Base-by-base conservation (phyloP, 1,140 invertebrate species). In the Platorchestia sp. region DNA sequence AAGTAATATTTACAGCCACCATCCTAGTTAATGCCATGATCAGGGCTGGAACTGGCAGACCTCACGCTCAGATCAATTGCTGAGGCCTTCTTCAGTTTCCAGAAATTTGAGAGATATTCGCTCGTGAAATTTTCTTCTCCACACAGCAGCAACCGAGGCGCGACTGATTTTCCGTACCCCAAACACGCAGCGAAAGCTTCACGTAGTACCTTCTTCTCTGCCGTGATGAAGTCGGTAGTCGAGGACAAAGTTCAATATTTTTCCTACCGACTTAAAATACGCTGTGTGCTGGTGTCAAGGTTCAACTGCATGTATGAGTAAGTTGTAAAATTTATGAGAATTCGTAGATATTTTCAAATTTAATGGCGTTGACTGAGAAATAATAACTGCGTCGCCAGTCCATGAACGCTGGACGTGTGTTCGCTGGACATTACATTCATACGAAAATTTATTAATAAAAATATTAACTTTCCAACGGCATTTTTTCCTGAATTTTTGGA, bases 21-120 rank as follows among this genome's bases (percentile, higher is more conserved):
- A 75, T 75, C 10, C 14, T 75, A 75, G 14, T 75, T 75, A 36
- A 75, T 75, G 59, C 59, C 1, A 10, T 75, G 59, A 75, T 75
- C 59, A 22, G 59, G 36, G 59, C 59, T 75, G 59, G 59, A 75
- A 75, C 59, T 10, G 27, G 10, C 59, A 75, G 59, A 75, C 59
- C 59, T 75, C 59, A 75, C 59, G 59, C 59, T 75, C 59, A 19
- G 59, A 10, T 75, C 59, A 75, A 75, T 75, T 10, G 59, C 10
- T 22, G 59, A 75, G 27, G 36, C 59, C 59, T 14, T 75, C 59
- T 75, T 27, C 36, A 36, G 59, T 75, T 75, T 75, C 59, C 59
- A 75, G 59, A 75, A 75, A 75, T 75, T n/a, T 75, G 59, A 75
- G 59, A 75, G 59, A 75, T 75, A 75, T 75, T 75, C 36, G 59